These are phyloP conservation scores for Odontamblyopus rebecca DNA, from an alignment of 2,797 vertebrate species.

Conservation along the genomic window DNA sequence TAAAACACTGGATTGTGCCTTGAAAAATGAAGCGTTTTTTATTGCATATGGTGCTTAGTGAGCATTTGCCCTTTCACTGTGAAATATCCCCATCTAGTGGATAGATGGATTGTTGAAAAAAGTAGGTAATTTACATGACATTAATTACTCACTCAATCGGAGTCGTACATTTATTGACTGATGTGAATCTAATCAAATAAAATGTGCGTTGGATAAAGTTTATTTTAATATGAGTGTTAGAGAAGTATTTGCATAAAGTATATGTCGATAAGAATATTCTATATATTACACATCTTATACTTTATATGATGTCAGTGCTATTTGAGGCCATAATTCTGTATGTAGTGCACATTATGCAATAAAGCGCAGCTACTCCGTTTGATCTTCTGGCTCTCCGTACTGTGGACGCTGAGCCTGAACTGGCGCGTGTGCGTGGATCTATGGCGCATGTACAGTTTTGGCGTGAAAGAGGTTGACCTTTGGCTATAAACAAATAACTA, in stretches of 20 bases:
- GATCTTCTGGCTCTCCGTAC: slow-evolving; percentile 54
- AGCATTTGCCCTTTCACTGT: neutral
- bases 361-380: slow-evolving; percentile 15
- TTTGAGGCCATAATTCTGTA: too few relatives aligned
- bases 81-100: slow-evolving; percentile 1
- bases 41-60: too few relatives aligned
- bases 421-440: neutral
- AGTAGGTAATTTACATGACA: neutral
- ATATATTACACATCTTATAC: too few relatives aligned
- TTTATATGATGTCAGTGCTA: too few relatives aligned
- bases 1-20: neutral
- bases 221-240: too few relatives aligned
- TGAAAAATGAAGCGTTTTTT: neutral
- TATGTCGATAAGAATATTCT: too few relatives aligned
- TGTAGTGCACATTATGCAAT: too few relatives aligned
- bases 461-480: slow-evolving; percentile 22
- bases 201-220: too few relatives aligned
- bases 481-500: slow-evolving; percentile 12
- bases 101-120: neutral
- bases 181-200: too few relatives aligned
- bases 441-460: slow-evolving; percentile 5
- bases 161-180: too few relatives aligned
- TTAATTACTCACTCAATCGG: neutral
- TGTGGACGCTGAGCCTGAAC: neutral
- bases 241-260: too few relatives aligned